These are phyloP conservation scores for Beris chalybata DNA, from an alignment of 2,888 invertebrate species.

Conservation along the genomic window DNA sequence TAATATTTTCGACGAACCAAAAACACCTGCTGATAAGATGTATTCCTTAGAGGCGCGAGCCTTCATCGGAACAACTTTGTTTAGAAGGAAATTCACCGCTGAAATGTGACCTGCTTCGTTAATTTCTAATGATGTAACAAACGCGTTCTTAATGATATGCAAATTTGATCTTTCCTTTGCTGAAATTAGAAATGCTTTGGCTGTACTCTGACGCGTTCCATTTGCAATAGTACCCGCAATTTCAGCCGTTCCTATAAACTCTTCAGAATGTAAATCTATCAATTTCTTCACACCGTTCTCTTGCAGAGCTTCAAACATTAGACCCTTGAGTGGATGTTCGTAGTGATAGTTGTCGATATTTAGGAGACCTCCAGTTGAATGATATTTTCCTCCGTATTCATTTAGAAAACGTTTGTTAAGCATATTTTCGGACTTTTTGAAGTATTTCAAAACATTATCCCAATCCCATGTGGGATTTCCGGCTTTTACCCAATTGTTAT, in stretches of 20 bases:
- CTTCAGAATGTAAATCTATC: too few species aligned
- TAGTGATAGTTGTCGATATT: constrained; percentile 68
- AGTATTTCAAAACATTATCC: constrained; percentile 72
- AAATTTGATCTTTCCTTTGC: constrained; percentile 50
- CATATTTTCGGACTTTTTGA: constrained; percentile 69
- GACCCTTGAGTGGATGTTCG: constrained; percentile 61
- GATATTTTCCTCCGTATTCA: background rate
- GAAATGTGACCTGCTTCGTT: constrained; percentile 57
- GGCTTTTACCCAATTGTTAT: constrained; percentile 60
- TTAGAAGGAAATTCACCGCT: constrained; percentile 57
- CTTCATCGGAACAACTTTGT: constrained; percentile 62
- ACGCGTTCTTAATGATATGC: constrained; percentile 34
- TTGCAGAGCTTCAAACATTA: too few species aligned
- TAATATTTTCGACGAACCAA: constrained; percentile 82
- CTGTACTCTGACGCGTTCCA: constrained; percentile 54
- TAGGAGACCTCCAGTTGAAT: constrained; percentile 41
- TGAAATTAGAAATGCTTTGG: constrained; percentile 67
- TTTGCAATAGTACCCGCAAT: constrained; percentile 46
- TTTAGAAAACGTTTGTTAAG: too few species aligned
- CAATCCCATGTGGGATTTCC: constrained; percentile 68
- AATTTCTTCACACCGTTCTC: too few species aligned
- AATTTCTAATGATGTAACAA: constrained; percentile 36
- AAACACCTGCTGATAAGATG: constrained; percentile 80
- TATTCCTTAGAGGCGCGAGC: constrained; percentile 67
- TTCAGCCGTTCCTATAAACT: constrained; percentile 50